Base-by-base conservation (phyloP, 2,888 invertebrate species). In the Alentia gelatinosa region DNA sequence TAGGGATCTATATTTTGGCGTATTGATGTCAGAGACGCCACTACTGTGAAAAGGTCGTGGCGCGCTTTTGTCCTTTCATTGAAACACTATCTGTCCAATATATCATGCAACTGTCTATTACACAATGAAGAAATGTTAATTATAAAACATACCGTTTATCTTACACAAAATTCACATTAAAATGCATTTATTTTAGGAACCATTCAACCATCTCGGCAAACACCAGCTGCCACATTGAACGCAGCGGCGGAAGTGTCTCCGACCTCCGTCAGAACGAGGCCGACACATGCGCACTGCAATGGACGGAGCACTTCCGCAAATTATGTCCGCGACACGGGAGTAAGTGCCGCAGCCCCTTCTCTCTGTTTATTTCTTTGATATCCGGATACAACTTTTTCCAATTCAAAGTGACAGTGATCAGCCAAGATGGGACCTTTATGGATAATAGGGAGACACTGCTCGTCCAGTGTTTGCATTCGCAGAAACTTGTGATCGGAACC, bases 51-150 rank as follows among this genome's bases (percentile, higher is more conserved):
- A 9, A 47, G 86, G 42, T 19, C 56, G 35, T 63, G 63, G 89
- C 89, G 63, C 89, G 89, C 89, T 89, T 89, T 89, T 89, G 89
- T 89, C 63, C 86, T 35, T 79, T 35, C 23, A 4, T 37, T 79
- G 23, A 79, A 7, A 79, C 39, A 79, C 23, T 12, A 79, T 79
- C 0, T 39, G 19, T 35, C 23, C 19, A 37, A 79, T 39, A 37
- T 35, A 79, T 1, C 15, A 19, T 35, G 39, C 35, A 35, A 5
- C n/a, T 12, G 35, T 79, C 79, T 37, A 35, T 37, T 79, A 79
- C 39, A 79, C 23, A 35, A 79, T 79, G 12, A 23, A 12, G 9
- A 35, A 1, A 79, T 79, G 12, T 1, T n/a, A n/a, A 37, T 37
- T 5, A 79, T 37, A 37, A 9, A n/a, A 35, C n/a, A 3, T 37